Evolutionary conservation across 2,113 vertebrate genomes (phyloP), one percentile per base, ranked within the genome.

Genomic region (Lucifuga dentata): DNA sequence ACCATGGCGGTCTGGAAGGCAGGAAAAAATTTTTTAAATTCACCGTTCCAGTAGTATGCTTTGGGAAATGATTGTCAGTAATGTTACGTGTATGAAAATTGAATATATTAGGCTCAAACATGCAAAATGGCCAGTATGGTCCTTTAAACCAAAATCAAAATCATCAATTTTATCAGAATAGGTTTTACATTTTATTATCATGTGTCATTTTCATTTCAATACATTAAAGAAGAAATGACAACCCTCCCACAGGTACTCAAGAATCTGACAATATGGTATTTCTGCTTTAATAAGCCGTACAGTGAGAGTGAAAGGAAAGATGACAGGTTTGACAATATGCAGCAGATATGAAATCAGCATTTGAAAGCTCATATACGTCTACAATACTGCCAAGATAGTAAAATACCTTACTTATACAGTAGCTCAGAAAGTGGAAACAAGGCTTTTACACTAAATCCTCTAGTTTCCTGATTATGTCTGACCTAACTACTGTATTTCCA

Each of bases 171-270:
- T 50, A 35, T 44, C 19, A 11, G 39, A 26, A 35, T 16, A 11
- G 10, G 66, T 57, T 73, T 58, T 57, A 10, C 11, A 26, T 68
- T 57, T 75, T 6, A 48, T 32, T 11, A 1, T 23, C 35, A 76
- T 66, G 60, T 43, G 33, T 77, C 40, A 46, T 55, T 70, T 68
- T 73, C 48, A 79, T 36, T 75, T 55, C 16, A 44, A 52, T 53
- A 40, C 35, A 3, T 12, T 49, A 23, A 7, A 19, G 38, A n/a
- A 48, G 36, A 45, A 9, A 11, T 32, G 33, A 65, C 39, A 57
- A 56, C 52, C 20, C 36, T 39, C 5, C 17, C 1, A 41, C 13
- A 57, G 40, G 16, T 57, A 24, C 44, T 41, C n/a, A 7, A 21
- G 10, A 16, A n/a, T n/a, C n/a, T n/a, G n/a, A n/a, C n/a, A n/a